These are phyloP conservation scores for Ondatra zibethicus DNA, from an alignment of 2,113 vertebrate species.

Conservation along the genomic window DNA sequence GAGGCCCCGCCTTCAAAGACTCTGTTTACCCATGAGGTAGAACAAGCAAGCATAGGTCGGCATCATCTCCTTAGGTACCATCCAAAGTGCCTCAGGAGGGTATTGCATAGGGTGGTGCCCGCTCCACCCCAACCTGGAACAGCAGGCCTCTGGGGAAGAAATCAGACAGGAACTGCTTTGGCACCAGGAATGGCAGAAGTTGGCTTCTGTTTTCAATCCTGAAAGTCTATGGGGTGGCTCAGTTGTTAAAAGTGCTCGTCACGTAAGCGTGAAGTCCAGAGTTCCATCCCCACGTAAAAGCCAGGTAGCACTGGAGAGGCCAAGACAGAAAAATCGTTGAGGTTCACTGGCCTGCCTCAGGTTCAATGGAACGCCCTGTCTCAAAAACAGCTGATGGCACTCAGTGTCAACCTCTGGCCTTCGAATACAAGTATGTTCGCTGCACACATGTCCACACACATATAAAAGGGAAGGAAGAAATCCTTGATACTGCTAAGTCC, in stretches of 20 bases:
- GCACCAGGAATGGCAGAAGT: neutral
- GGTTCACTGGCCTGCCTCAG: neutral
- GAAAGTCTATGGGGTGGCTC: neutral
- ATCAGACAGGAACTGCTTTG: neutral
- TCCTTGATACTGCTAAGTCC: neutral
- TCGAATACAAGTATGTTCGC: too few relatives aligned
- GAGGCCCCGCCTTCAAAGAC: neutral
- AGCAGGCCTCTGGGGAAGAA: neutral
- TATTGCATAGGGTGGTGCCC: rapidly evolving
- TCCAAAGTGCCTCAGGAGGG: neutral
- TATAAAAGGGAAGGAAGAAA: neutral
- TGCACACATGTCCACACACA: neutral
- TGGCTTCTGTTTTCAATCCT: neutral
- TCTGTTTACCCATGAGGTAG: neutral
- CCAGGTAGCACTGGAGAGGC: neutral
- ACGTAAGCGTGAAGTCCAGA: too few relatives aligned
- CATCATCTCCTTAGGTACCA: neutral
- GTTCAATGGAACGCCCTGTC: neutral
- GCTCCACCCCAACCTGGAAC: neutral
- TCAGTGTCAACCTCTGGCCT: too few relatives aligned
- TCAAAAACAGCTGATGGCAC: neutral
- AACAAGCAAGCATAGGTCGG: neutral
- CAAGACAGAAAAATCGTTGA: neutral
- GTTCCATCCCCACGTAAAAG: neutral
- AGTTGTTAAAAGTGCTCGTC: too few relatives aligned